phyloP scores from a whole-genome alignment of 1,140 invertebrate genomes.

The Philotrypesis tridentata region DNA sequence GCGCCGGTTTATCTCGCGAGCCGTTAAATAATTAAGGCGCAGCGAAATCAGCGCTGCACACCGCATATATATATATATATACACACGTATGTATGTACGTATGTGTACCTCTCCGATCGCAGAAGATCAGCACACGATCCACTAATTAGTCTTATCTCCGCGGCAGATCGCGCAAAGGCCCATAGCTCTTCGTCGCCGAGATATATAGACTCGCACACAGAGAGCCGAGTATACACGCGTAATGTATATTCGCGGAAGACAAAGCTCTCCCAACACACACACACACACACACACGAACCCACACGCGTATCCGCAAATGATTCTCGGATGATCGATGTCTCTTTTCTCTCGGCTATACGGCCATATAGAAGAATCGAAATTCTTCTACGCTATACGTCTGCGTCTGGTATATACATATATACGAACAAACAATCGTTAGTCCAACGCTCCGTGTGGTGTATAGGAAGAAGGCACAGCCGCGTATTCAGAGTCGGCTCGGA shows the following conservation, averaged over 20 bases:
- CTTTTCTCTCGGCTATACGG: not conserved
- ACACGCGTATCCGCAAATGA: not conserved
- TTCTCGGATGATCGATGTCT: constrained; percentile 42
- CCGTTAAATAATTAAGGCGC: constrained; percentile 29
- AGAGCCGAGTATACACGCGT: not conserved
- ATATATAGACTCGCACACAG: not conserved
- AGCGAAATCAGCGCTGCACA: not conserved
- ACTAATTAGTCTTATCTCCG: constrained; percentile 34
- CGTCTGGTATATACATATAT: not conserved
- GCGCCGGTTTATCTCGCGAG: not conserved
- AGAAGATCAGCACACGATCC: constrained; percentile 26
- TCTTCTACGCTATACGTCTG: too few relatives aligned
- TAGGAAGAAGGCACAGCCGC: not conserved
- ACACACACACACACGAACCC: not conserved
- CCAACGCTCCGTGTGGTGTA: not conserved
- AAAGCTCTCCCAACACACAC: too few relatives aligned
- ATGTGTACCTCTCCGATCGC: not conserved
- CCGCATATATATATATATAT: too few relatives aligned
- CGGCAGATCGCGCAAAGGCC: not conserved
- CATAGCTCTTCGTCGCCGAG: not conserved
- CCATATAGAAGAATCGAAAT: not conserved
- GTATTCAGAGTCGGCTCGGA: not conserved
- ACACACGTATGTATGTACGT: too few relatives aligned
- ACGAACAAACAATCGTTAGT: constrained; percentile 45
- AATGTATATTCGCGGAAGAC: not conserved